Evolutionary conservation across 1,140 invertebrate genomes (phyloP), one percentile per base, ranked within the genome.

Genomic region (Papilio helenus): DNA sequence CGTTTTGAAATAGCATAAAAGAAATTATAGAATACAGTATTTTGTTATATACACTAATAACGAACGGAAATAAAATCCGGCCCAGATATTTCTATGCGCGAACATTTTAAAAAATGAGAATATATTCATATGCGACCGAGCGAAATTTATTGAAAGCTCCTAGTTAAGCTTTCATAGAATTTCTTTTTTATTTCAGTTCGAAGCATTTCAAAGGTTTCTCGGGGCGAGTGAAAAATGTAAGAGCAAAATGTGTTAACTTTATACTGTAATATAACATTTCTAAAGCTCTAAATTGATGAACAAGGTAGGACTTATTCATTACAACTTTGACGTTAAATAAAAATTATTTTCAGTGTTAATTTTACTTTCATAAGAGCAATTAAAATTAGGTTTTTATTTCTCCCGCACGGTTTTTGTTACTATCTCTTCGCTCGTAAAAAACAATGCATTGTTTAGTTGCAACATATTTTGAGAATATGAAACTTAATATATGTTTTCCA

Each of bases 91-190:
- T 74, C 39, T 74, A 74, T 74, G 14, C n/a, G 44, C 23, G 44
- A 72, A 44, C 42, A 72, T 74, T 74, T 46, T 74, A 74, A 23
- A n/a, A 74, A 74, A 74, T 49, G 44, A 74, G 44, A 74, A 74
- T 74, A 74, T 74, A 74, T 74, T 74, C 72, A 73, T 23, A 73
- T 73, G 72, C 72, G 42, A 74, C 72, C 39, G 72, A 51, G 39
- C 20, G 44, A 74, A 74, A 74, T 74, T 74, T 46, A 51, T 72
- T 49, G 39, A 74, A 74, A 74, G 72, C 72, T 73, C 72, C 72
- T 73, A 73, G 72, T 73, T 73, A 44, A 42, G 72, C 72, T 74
- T 74, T 74, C 72, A 74, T 46, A 74, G n/a, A 74, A 46, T 74
- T 74, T 74, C 61, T 74, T 46, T 74, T 74, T 74, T 49, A 74